Percentiles rank a stretch among this genome's conserved stretches.
phyloP scores from a whole-genome alignment of 2,797 vertebrate species.

The Tiaroga cobitis region DNA sequence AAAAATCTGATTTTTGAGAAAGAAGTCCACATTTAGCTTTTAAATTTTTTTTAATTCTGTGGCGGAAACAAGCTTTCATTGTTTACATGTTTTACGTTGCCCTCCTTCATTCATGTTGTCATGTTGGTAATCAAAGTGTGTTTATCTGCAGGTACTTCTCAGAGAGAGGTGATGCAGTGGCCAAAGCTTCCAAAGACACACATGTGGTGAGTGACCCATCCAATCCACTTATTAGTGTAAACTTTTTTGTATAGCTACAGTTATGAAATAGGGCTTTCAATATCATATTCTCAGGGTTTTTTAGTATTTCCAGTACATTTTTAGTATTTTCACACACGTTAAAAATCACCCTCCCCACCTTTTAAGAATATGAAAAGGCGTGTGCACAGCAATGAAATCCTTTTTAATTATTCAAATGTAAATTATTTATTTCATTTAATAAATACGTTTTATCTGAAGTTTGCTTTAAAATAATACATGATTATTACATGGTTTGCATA shows the following conservation, averaged over 20 bases:
- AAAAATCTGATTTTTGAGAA: too few relatives aligned
- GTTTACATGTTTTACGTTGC: neutral
- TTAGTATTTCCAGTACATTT: neutral
- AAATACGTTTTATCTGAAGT: neutral
- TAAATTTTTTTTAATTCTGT: neutral
- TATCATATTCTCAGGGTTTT: neutral
- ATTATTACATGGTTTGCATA: neutral
- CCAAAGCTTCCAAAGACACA: constrained; percentile 91
- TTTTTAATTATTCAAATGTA: neutral
- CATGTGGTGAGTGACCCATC: constrained; percentile 82
- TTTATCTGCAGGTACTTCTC: constrained; percentile 81
- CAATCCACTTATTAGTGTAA: neutral
- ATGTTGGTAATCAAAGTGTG: neutral
- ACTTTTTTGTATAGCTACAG: neutral
- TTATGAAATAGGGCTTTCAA: neutral
- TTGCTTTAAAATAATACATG: neutral
- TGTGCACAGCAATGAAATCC: neutral
- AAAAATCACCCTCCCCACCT: neutral
- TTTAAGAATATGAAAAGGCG: neutral
- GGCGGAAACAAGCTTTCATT: neutral
- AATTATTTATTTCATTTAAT: neutral
- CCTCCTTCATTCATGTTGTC: neutral
- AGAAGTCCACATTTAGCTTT: neutral
- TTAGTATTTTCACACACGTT: neutral
- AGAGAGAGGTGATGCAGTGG: constrained; percentile 90